Base-by-base conservation (phyloP, 2,797 vertebrate genomes). In the Acanthurus leucopareius region DNA sequence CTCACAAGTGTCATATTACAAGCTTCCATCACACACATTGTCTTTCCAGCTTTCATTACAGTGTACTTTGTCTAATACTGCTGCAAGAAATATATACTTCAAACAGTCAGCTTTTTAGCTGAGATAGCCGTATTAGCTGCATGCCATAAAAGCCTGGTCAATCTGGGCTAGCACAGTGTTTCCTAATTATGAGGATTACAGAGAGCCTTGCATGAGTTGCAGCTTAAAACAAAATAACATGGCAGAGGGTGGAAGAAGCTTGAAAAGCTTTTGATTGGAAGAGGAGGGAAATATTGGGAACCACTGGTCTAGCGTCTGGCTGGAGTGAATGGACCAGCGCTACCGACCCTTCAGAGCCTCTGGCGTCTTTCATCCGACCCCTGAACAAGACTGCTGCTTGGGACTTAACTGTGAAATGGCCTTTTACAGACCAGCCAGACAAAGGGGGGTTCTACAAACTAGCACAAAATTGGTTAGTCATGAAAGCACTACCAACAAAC, bases 101-200 rank as follows among this genome's bases (percentile, higher is more conserved):
- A 88, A 92, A 91, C 80, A 85, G 77, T 52, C 86, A 75, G 69
- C 88, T 90, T 89, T 85, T 77, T 79, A 85, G 86, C 86, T 92
- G 90, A 86, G 89, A 85, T 91, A 92, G 91, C 90, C 78, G 88
- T 91, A 93, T 92, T 93, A 94, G 93, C 92, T 94, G 92, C 93
- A 94, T 85, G 91, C 85, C 86, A 89, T 84, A 82, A 91, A 86
- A 88, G 72, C 80, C 89, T 90, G 91, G 87, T 89, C 87, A 78
- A 62, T 77, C 69, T 78, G 66, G 85, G 83, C 92, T 91, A 90
- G 91, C 83, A 77, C 91, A 89, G 92, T 91, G 93, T 92, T 94
- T 94, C 91, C 88, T 87, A 84, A 91, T 81, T 75, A 84, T 60
- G 63, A 65, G 60, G 84, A 86, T 81, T 69, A 71, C 67, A 77